Percentiles rank a stretch among this genome's conserved stretches.
These are phyloP conservation scores for Palloptera scutellata DNA, from an alignment of 2,888 invertebrate genomes.

Conservation along the genomic window DNA sequence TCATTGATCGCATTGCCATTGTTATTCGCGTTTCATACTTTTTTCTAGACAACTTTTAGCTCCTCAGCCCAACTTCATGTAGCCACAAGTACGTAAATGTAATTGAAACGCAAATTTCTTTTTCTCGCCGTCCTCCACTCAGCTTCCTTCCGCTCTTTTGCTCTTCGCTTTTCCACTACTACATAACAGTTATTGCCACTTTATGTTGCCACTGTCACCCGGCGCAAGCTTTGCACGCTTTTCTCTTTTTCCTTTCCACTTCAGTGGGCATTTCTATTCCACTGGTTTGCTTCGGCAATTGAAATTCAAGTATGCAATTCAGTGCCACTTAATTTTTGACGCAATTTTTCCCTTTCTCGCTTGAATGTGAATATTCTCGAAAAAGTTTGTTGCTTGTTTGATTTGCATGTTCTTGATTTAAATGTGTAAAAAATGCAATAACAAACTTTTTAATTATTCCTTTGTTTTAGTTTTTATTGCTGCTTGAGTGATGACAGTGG, in stretches of 20 bases:
- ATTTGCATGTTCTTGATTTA: not conserved
- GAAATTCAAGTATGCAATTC: conserved; percentile 58
- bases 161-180: too few relatives aligned
- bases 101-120: too few relatives aligned
- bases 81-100: too few relatives aligned
- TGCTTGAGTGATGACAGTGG: not conserved
- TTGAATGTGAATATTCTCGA: conserved; percentile 18
- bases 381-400: conserved; percentile 14
- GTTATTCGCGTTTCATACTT: too few relatives aligned
- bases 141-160: too few relatives aligned
- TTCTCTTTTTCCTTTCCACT: conserved; percentile 18
- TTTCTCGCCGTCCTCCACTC: too few relatives aligned
- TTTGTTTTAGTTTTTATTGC: not conserved
- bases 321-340: conserved; percentile 56
- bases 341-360: not conserved
- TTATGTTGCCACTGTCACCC: not conserved
- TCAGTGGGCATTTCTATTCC: conserved; percentile 11
- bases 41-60: too few relatives aligned
- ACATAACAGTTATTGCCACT: too few relatives aligned
- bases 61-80: too few relatives aligned
- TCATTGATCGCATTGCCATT: too few relatives aligned
- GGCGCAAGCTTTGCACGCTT: not conserved
- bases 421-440: too few relatives aligned
- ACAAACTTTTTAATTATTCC: conserved; percentile 4
- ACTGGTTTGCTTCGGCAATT: conserved; percentile 41